These are phyloP conservation scores for Acrocyrtus sp. DNA, from an alignment of 2,888 invertebrate species.

Conservation along the genomic window DNA sequence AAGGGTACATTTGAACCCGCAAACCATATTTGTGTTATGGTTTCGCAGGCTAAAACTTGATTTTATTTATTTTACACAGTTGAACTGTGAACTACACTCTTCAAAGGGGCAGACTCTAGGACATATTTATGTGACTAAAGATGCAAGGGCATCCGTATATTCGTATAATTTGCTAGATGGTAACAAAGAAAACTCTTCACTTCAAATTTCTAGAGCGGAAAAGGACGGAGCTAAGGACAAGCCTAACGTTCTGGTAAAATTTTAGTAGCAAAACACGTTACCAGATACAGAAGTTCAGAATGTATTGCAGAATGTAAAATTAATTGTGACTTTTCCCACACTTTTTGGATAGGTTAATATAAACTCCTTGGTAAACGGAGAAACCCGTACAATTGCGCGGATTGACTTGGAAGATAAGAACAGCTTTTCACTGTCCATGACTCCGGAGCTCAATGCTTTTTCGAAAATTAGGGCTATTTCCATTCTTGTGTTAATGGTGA, in stretches of 20 bases:
- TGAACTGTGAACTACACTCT: constrained; percentile 14
- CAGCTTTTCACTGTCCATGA: constrained; percentile 26
- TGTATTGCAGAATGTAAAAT: not conserved
- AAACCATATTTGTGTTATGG: no score
- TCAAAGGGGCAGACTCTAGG: constrained; percentile 4
- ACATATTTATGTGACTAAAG: not conserved
- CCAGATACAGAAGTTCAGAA: not conserved
- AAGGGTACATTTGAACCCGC: no score
- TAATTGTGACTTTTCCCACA: not conserved
- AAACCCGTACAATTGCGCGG: constrained; percentile 21
- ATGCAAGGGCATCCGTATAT: constrained; percentile 21
- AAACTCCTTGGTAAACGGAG: not conserved
- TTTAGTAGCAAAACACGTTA: not conserved
- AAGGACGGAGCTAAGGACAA: not conserved
- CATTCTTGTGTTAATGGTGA: constrained; percentile 26
- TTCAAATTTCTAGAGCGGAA: constrained; percentile 2
- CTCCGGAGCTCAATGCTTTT: constrained; percentile 36
- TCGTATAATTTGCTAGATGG: constrained; percentile 10
- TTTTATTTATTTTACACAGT: not conserved
- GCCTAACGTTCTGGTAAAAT: constrained; percentile 11
- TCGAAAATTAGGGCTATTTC: constrained; percentile 19
- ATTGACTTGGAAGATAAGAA: constrained; percentile 16
- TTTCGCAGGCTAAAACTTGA: not conserved
- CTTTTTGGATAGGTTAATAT: not conserved
- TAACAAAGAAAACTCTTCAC: not conserved